Evolutionary conservation across 1,140 invertebrate species (phyloP).

Genomic region (Drosophila melanogaster): Release_6_plus_ISO1_MT NC_004354.4:7567501-7568000

Average conservation of each 20-base stretch:
- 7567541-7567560: conserved; percentile 4
- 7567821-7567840: not conserved
- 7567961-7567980: not conserved
- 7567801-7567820: conserved; percentile 17
- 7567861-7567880: not conserved
- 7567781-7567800: conserved; percentile 14
- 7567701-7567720: not conserved
- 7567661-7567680: conserved; percentile 31
- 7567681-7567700: not conserved
- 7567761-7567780: conserved; percentile 28
- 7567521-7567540: conserved; percentile 5
- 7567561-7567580: conserved; percentile 22
- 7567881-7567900: not conserved
- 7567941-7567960: not conserved
- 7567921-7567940: not conserved
- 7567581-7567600: conserved; percentile 50
- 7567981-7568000: no score
- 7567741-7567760: conserved; percentile 63
- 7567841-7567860: not conserved
- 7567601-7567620: conserved; percentile 46
- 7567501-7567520: conserved; percentile 18
- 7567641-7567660: conserved; percentile 38
- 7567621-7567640: conserved; percentile 21
- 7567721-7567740: conserved; percentile 46
- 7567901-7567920: not conserved